Conservation (phyloP, 2,797 vertebrate species). For the Champsocephalus esox region DNA sequence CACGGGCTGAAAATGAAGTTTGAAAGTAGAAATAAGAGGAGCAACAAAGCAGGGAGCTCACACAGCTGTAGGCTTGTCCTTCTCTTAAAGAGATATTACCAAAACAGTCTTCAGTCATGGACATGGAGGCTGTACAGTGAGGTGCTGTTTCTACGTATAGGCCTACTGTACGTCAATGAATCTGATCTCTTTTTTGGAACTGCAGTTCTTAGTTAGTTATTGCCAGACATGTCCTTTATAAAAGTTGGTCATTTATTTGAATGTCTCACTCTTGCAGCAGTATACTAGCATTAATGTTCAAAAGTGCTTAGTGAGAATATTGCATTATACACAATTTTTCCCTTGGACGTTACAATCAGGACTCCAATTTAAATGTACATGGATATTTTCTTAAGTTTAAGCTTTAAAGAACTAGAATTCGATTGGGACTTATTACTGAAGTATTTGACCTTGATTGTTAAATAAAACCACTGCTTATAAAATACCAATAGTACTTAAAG, state of each 20-base stretch:
- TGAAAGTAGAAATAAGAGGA: constrained; percentile 68
- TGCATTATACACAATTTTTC: background rate
- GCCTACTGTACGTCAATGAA: background rate
- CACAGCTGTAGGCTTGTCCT: constrained; percentile 59
- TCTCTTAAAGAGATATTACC: constrained; percentile 74
- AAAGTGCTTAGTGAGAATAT: background rate
- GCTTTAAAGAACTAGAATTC: background rate
- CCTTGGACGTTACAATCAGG: background rate
- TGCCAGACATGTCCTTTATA: background rate
- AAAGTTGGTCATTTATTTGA: background rate
- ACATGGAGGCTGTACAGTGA: constrained; percentile 10
- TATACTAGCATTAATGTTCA: background rate
- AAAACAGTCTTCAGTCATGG: constrained; percentile 55
- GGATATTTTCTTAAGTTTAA: background rate
- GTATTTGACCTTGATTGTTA: background rate
- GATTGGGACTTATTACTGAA: background rate
- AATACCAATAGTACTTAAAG: background rate
- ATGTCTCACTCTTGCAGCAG: background rate
- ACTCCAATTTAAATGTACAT: background rate
- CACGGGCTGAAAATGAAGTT: constrained; percentile 73
- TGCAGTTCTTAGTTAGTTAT: background rate
- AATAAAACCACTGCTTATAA: background rate
- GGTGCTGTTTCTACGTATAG: background rate
- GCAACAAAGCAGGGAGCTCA: constrained; percentile 63
- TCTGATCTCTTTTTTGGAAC: background rate